phyloP scores from a whole-genome alignment of 1,140 invertebrate genomes.

The Littorina saxatilis region DNA sequence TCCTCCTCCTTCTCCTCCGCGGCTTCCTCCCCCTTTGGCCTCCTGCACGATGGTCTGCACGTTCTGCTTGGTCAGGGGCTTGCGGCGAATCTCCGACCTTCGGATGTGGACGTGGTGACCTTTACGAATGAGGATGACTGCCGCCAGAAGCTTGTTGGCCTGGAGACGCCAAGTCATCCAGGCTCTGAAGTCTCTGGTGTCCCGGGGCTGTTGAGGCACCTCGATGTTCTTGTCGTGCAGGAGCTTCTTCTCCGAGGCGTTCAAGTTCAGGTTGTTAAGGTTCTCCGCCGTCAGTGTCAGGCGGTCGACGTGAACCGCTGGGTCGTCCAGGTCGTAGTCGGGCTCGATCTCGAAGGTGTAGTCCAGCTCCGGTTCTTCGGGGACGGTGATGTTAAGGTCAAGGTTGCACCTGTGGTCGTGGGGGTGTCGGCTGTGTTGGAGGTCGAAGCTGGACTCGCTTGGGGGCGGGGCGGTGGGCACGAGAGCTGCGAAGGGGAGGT shows the following conservation, averaged over 20 bases:
- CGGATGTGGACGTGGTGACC: constrained; percentile 15
- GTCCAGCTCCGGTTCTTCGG: constrained; percentile 35
- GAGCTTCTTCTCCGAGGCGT: constrained; percentile 24
- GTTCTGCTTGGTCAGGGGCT: constrained; percentile 20
- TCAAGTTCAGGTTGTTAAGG: constrained; percentile 31
- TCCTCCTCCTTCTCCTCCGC: background rate
- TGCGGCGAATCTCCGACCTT: constrained; percentile 8
- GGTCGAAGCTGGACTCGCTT: background rate
- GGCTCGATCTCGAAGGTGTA: constrained; percentile 21
- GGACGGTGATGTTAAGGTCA: constrained; percentile 14
- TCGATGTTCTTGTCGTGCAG: constrained; percentile 36
- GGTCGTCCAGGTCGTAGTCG: constrained; percentile 32
- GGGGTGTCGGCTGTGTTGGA: background rate
- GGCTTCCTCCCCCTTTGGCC: background rate
- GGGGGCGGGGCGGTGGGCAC: constrained; percentile 9
- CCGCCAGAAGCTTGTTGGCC: constrained; percentile 30
- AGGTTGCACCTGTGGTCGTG: background rate
- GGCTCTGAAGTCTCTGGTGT: constrained; percentile 12
- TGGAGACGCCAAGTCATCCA: constrained; percentile 39
- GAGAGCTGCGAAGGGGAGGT: constrained; percentile 13
- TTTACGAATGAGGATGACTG: constrained; percentile 26
- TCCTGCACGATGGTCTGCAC: constrained; percentile 9
- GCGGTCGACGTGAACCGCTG: too few relatives aligned
- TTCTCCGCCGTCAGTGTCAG: background rate
- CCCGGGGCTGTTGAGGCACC: background rate